Evolutionary conservation across 1,140 invertebrate species (phyloP).

Genomic region (Helicoverpa armigera): DNA sequence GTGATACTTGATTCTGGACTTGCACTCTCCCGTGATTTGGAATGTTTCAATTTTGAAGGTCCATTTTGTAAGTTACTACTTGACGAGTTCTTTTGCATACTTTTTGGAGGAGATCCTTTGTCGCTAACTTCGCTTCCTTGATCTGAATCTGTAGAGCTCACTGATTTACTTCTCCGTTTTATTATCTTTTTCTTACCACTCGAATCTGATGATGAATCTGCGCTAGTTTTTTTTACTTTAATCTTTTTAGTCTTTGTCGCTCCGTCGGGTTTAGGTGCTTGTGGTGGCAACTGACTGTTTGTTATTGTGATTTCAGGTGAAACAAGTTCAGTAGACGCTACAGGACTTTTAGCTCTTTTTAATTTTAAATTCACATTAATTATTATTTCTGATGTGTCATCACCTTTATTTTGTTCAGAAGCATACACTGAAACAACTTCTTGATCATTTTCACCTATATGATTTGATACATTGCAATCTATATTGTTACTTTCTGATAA

Average conservation of each 20-base stretch:
- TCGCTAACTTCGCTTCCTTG: slow-evolving; percentile 69
- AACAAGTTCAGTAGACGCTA: slow-evolving; percentile 65
- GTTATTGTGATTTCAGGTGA: slow-evolving; percentile 78
- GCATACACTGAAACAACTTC: slow-evolving; percentile 54
- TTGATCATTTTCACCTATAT: slow-evolving; percentile 57
- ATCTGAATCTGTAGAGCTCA: slow-evolving; percentile 87
- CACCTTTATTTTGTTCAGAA: slow-evolving; percentile 66
- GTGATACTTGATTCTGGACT: slow-evolving; percentile 84
- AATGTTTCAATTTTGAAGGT: slow-evolving; percentile 75
- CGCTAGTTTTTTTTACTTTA: slow-evolving; percentile 77
- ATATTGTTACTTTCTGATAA: slow-evolving; percentile 58
- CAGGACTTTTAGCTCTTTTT: slow-evolving; percentile 73
- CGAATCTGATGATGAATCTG: slow-evolving; percentile 79
- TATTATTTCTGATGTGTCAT: slow-evolving; percentile 76
- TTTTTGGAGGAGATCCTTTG: slow-evolving; percentile 66
- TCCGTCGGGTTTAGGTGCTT: slow-evolving; percentile 87
- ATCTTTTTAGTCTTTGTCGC: slow-evolving; percentile 82
- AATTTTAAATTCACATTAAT: slow-evolving; percentile 81
- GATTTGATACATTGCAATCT: slow-evolving; percentile 52
- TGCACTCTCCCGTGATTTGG: slow-evolving; percentile 82
- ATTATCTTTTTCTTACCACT: slow-evolving; percentile 80
- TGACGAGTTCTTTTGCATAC: slow-evolving; percentile 66
- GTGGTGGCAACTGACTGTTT: slow-evolving; percentile 87
- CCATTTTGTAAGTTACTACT: slow-evolving; percentile 66
- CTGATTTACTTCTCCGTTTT: slow-evolving; percentile 85